Conservation (phyloP, 2,113 vertebrate species). For the Hypanus sabinus region DNA sequence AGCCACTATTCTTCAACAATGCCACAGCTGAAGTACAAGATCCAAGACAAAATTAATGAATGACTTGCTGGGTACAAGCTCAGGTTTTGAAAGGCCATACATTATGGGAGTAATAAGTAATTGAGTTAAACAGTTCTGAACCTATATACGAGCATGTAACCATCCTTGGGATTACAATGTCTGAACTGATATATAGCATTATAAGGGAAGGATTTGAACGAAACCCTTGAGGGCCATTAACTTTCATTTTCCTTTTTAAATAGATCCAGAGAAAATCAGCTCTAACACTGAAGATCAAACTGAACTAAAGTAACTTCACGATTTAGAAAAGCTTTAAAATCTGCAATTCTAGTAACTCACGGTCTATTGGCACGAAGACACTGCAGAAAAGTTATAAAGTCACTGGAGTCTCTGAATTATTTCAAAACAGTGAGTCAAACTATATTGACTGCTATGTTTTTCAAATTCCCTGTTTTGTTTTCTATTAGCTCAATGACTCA, state of each 20-base stretch:
- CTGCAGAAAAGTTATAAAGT: neutral
- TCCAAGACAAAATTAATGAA: neutral
- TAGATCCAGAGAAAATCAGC: neutral
- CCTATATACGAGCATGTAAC: neutral
- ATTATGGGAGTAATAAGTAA: neutral
- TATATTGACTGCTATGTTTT: neutral
- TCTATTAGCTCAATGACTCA: neutral
- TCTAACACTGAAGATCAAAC: neutral
- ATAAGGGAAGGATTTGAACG: neutral
- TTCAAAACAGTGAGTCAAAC: neutral
- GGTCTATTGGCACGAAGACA: neutral
- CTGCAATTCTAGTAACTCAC: neutral
- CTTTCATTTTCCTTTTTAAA: neutral
- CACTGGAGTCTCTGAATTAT: neutral
- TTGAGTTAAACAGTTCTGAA: neutral
- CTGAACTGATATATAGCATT: neutral
- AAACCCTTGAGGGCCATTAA: neutral
- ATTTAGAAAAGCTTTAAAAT: neutral
- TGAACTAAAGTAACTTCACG: neutral
- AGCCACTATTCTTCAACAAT: neutral
- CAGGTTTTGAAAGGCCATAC: neutral
- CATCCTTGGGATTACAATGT: neutral
- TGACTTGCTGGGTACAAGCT: neutral
- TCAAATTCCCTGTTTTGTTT: neutral
- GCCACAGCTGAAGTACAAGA: neutral